Evolutionary conservation across 2,113 vertebrate genomes (phyloP).

Genomic region (Hippolais icterina): DNA sequence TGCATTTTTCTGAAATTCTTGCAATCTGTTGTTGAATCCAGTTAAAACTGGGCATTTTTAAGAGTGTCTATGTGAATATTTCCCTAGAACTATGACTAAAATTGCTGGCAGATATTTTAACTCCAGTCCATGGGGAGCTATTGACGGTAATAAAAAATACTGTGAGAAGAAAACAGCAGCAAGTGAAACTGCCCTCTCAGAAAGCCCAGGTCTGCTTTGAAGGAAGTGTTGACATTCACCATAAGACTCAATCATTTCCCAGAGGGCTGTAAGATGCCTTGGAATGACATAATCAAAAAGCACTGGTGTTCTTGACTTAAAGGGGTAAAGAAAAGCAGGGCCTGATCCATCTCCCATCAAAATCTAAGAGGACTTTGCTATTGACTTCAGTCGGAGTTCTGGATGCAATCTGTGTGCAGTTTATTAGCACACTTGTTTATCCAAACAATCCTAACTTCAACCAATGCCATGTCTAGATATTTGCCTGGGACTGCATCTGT

Average conservation of each 20-base stretch:
- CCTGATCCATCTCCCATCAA: background rate
- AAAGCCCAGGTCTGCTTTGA: constrained; percentile 62
- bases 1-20: background rate
- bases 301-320: constrained; percentile 11
- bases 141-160: constrained; percentile 46
- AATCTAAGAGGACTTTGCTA: constrained; percentile 41
- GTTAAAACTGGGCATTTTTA: background rate
- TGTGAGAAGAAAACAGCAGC: constrained; percentile 67
- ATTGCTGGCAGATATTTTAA: constrained; percentile 6
- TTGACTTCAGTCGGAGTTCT: constrained; percentile 17
- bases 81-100: constrained; percentile 23
- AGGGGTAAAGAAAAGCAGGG: background rate
- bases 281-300: constrained; percentile 61
- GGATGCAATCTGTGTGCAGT: constrained; percentile 34
- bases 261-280: constrained; percentile 4
- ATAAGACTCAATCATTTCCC: constrained; percentile 57
- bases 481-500: background rate
- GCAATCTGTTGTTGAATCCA: background rate
- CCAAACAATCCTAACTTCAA: background rate
- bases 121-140: constrained; percentile 36
- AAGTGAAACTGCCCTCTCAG: constrained; percentile 61
- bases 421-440: constrained; percentile 44
- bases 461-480: background rate
- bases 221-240: constrained; percentile 63
- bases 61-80: background rate